Percentiles rank a stretch among this genome's conserved stretches.
Conservation (phyloP, 2,888 invertebrate species). For the Drosophila austrosaltans region DNA sequence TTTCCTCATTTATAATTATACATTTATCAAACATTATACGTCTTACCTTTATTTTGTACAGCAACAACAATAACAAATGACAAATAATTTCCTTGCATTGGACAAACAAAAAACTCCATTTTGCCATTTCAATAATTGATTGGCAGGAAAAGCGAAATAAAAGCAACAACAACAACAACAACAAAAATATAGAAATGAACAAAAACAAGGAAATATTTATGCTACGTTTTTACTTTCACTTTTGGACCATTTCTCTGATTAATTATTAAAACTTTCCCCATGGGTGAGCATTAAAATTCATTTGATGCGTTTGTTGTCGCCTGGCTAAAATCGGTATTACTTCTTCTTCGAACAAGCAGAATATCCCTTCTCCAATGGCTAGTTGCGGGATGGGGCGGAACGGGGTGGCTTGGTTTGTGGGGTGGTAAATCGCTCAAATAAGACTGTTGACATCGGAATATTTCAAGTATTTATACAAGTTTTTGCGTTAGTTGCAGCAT, state of each 20-base stretch:
- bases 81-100: slow-evolving; percentile 8
- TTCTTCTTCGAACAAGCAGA: not conserved
- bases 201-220: slow-evolving; percentile 20
- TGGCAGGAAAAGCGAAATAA: not conserved
- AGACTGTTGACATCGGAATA: slow-evolving; percentile 45
- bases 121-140: slow-evolving; percentile 7
- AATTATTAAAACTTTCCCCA: slow-evolving; percentile 63
- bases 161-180: not conserved
- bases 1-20: not conserved
- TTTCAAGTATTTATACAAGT: slow-evolving; percentile 62
- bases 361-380: not conserved
- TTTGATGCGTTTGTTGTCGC: slow-evolving; percentile 71
- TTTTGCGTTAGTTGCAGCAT: slow-evolving; percentile 57
- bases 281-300: slow-evolving; percentile 67
- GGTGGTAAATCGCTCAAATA: slow-evolving; percentile 46
- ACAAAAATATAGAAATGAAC: slow-evolving; percentile 3
- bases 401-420: not conserved
- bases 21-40: slow-evolving; percentile 1
- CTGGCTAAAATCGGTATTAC: slow-evolving; percentile 39
- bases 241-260: slow-evolving; percentile 61
- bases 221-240: slow-evolving; percentile 3
- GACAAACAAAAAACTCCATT: slow-evolving; percentile 10
- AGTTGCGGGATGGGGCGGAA: no score
- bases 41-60: not conserved
- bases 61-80: not conserved